Evolutionary conservation across 2,888 invertebrate species (phyloP).

Genomic region (Furcula furcula): DNA sequence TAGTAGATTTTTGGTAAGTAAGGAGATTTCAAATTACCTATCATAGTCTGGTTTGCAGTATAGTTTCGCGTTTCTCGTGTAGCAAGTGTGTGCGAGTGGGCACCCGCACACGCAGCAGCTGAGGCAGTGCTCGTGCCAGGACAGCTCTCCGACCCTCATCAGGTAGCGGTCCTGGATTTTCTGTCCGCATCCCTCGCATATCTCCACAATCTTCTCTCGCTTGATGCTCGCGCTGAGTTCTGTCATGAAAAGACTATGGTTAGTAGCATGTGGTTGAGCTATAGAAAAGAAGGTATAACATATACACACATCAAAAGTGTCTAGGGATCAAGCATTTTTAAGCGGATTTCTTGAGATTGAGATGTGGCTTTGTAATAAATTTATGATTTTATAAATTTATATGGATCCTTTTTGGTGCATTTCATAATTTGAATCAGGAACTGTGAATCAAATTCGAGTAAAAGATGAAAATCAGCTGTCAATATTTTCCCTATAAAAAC

Average conservation of each 20-base stretch:
- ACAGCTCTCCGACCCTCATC: conserved; percentile 95
- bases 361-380: no score
- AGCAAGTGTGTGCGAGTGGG: conserved; percentile 95
- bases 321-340: no score
- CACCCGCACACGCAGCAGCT: conserved; percentile 97
- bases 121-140: conserved; percentile 98
- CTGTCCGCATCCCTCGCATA: conserved; percentile 97
- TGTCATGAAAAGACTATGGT: conserved; percentile 50
- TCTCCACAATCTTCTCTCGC: conserved; percentile 91
- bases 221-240: conserved; percentile 83
- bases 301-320: no score
- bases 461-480: no score
- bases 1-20: conserved; percentile 1
- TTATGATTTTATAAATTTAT: no score
- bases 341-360: no score
- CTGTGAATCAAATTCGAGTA: no score
- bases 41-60: conserved; percentile 99
- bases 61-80: conserved; percentile 95
- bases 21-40: conserved; percentile 82
- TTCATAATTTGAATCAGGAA: no score
- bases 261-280: conserved; percentile 55
- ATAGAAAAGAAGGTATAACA: no score
- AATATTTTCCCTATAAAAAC: no score
- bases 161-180: conserved; percentile 97
- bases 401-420: no score